These are phyloP conservation scores for Dasypolia templi DNA, from an alignment of 2,888 invertebrate genomes.

Conservation along the genomic window DNA sequence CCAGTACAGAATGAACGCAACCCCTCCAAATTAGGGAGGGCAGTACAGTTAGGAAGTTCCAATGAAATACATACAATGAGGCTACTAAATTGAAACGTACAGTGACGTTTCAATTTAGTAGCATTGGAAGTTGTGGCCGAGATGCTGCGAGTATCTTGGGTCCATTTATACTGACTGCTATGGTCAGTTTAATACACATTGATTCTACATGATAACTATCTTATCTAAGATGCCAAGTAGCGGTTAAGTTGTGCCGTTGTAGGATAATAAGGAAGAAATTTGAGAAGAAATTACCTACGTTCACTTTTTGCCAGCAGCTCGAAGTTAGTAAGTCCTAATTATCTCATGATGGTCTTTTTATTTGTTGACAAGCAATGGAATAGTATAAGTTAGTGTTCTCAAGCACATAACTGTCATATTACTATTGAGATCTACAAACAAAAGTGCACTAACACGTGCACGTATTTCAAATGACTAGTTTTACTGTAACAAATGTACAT, in stretches of 20 bases:
- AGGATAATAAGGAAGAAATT: neutral
- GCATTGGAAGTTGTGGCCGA: slow-evolving; percentile 37
- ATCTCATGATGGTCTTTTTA: neutral
- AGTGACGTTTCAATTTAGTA: slow-evolving; percentile 60
- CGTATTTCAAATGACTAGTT: too few relatives aligned
- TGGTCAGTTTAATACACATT: neutral
- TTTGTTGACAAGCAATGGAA: neutral
- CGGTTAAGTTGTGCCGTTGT: neutral
- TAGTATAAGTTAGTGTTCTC: neutral
- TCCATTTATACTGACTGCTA: slow-evolving; percentile 4
- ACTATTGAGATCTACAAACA: neutral
- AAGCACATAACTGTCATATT: neutral
- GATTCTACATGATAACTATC: neutral
- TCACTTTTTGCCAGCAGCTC: neutral
- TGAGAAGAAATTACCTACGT: neutral
- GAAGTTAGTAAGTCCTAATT: neutral
- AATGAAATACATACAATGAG: slow-evolving; percentile 41
- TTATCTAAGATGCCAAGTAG: neutral
- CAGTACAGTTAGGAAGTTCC: neutral
- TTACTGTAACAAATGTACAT: neutral
- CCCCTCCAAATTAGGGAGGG: slow-evolving; percentile 45
- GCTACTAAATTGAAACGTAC: too few relatives aligned
- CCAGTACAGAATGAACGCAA: slow-evolving; percentile 13
- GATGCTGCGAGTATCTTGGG: neutral
- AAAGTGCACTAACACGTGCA: too few relatives aligned